Percentiles rank a stretch among this genome's conserved stretches.
phyloP scores from a whole-genome alignment of 2,888 invertebrate species.

The Mayetiola destructor region DNA sequence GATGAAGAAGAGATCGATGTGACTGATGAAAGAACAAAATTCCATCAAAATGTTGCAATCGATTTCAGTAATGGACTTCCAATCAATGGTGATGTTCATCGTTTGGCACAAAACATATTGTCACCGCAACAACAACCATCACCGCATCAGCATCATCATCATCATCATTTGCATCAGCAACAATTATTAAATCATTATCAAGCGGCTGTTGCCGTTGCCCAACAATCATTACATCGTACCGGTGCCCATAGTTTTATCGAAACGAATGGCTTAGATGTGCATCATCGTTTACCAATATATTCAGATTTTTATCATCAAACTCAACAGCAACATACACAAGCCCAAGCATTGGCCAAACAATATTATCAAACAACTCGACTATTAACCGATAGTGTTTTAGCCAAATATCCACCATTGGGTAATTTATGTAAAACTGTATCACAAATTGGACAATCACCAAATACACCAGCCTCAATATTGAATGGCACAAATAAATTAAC shows the following conservation, averaged over 20 bases:
- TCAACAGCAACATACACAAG: neutral
- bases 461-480: neutral
- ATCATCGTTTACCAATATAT: neutral
- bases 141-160: too few species aligned
- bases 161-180: conserved; percentile 28
- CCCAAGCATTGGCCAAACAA: conserved; percentile 6
- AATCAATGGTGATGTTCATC: conserved; percentile 18
- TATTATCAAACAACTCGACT: conserved; percentile 25
- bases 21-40: neutral
- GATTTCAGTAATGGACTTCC: conserved; percentile 14
- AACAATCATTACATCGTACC: conserved; percentile 24
- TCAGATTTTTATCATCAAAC: neutral
- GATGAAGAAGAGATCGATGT: conserved; percentile 8
- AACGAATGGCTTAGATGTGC: neutral
- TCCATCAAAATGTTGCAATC: neutral
- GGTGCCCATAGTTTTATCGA: conserved; percentile 3
- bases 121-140: neutral
- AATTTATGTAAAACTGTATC: conserved; percentile 55
- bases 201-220: conserved; percentile 33
- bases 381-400: conserved; percentile 31
- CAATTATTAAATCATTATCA: conserved; percentile 18
- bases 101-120: neutral
- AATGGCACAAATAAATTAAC: neutral
- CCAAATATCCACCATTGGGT: conserved; percentile 44
- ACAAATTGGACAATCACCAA: conserved; percentile 40